Percentiles rank a stretch among this genome's conserved stretches.
Evolutionary conservation across 1,140 invertebrate genomes (phyloP).

Genomic region (Drosophila quadrilineata): DNA sequence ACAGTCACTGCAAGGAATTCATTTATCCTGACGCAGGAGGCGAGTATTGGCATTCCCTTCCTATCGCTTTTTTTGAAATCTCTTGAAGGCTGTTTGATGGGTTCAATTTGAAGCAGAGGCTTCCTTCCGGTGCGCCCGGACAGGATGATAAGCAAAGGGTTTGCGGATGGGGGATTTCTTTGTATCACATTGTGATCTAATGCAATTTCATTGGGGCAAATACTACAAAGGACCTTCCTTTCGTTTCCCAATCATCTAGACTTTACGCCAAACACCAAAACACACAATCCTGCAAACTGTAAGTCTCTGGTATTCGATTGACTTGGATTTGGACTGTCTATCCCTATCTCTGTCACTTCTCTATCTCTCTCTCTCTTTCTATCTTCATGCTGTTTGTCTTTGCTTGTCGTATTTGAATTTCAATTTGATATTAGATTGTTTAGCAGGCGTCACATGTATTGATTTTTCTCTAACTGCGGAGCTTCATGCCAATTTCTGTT

Average conservation of each 20-base stretch:
- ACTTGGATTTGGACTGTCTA: neutral
- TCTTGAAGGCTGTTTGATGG: slow-evolving; percentile 6
- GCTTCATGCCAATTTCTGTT: slow-evolving; percentile 23
- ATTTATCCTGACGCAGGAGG: slow-evolving; percentile 40
- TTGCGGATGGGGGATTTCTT: neutral
- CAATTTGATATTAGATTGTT: slow-evolving; percentile 60
- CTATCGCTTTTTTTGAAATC: slow-evolving; percentile 36
- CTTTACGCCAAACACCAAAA: slow-evolving; percentile 34
- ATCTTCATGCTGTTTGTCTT: slow-evolving; percentile 9
- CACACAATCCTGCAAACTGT: neutral
- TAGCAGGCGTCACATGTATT: slow-evolving; percentile 33
- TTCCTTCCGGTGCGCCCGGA: slow-evolving; percentile 15
- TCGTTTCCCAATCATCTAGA: slow-evolving; percentile 51
- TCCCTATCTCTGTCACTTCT: slow-evolving; percentile 17
- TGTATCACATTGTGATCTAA: slow-evolving; percentile 28
- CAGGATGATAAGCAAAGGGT: neutral
- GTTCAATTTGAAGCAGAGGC: neutral
- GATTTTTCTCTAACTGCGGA: slow-evolving; percentile 23
- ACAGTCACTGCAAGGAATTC: slow-evolving; percentile 31
- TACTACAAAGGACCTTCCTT: slow-evolving; percentile 46
- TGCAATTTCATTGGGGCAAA: slow-evolving; percentile 52
- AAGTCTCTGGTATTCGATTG: slow-evolving; percentile 9
- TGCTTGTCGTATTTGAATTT: slow-evolving; percentile 48
- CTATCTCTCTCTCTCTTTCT: slow-evolving; percentile 6
- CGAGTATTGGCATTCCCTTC: neutral